Evolutionary conservation across 2,113 vertebrate genomes (phyloP), one percentile per base, ranked within the genome.

Genomic region (Sphaerodactylus townsendi): DNA sequence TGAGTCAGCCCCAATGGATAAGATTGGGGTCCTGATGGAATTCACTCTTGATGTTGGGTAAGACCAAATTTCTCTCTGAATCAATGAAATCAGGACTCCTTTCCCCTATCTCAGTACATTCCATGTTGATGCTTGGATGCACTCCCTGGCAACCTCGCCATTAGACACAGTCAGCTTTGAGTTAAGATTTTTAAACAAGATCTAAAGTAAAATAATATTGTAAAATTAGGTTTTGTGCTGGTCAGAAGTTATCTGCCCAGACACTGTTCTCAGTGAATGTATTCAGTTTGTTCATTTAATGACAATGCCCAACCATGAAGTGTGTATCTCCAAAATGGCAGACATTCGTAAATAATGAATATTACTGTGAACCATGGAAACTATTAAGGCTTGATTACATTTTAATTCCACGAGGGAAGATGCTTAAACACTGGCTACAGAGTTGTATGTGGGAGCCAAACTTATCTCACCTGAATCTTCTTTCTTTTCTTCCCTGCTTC

Each of bases 161-260:
- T 84, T 84, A 84, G 19, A 65, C 37, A 23, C 71, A 46, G 70
- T 15, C 70, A 80, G 68, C 33, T 62, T 41, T 75, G 23, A 44
- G 39, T 79, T 75, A 30, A 74, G 46, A 68, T 75, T 79, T 79
- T 87, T 37, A 87, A 69, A 65, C 28, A 83, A 86, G 78, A n/a
- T 65, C 13, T 46, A 39, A 88, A 41, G 21, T 6, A 70, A 88
- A 90, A 81, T 73, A 0, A 44, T 30, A 87, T 82, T 15, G 48
- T 37, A n/a, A 86, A 89, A 79, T 53, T 56, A 80, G 72, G n/a
- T 81, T 87, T 76, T 87, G 10, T 68, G 4, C 70, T 84, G 33
- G 76, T 23, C 84, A 73, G 1, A 84, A 86, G 48, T 50, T 50
- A 72, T 71, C 80, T 82, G 0, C 28, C 35, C 50, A 11, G 74